phyloP scores from a whole-genome alignment of 2,888 invertebrate genomes.

The Ochlodes sylvanus region DNA sequence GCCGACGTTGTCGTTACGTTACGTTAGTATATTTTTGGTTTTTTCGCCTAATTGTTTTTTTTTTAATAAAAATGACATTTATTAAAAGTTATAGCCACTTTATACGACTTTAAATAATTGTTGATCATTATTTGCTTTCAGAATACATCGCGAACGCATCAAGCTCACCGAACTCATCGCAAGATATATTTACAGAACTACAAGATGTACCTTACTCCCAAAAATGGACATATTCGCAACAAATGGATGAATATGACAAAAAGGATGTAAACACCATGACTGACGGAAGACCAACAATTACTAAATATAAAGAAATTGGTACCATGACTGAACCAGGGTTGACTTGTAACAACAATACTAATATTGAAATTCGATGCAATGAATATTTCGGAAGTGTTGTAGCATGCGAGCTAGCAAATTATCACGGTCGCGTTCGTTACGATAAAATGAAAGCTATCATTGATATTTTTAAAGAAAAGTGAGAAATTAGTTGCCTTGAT shows the following conservation, averaged over 20 bases:
- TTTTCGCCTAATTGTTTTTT: slow-evolving; percentile 13
- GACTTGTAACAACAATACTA: slow-evolving; percentile 20
- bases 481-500: background rate
- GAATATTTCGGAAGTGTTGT: slow-evolving; percentile 23
- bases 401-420: slow-evolving; percentile 21
- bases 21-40: slow-evolving; percentile 12
- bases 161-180: slow-evolving; percentile 14
- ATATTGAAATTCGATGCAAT: slow-evolving; percentile 23
- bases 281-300: slow-evolving; percentile 13
- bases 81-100: slow-evolving; percentile 14
- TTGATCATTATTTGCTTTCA: slow-evolving; percentile 14
- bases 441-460: slow-evolving; percentile 14
- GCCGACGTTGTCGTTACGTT: slow-evolving; percentile 14
- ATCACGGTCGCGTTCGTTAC: slow-evolving; percentile 16
- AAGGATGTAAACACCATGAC: slow-evolving; percentile 14
- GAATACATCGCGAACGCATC: slow-evolving; percentile 14
- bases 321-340: slow-evolving; percentile 17
- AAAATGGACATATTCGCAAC: slow-evolving; percentile 14
- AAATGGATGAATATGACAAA: slow-evolving; percentile 14
- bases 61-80: slow-evolving; percentile 12
- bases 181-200: slow-evolving; percentile 14
- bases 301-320: slow-evolving; percentile 17
- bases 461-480: slow-evolving; percentile 1
- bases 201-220: slow-evolving; percentile 14
- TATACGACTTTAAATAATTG: slow-evolving; percentile 14